Conservation (phyloP, 2,888 invertebrate genomes). For the Gandaritis pyraliata region DNA sequence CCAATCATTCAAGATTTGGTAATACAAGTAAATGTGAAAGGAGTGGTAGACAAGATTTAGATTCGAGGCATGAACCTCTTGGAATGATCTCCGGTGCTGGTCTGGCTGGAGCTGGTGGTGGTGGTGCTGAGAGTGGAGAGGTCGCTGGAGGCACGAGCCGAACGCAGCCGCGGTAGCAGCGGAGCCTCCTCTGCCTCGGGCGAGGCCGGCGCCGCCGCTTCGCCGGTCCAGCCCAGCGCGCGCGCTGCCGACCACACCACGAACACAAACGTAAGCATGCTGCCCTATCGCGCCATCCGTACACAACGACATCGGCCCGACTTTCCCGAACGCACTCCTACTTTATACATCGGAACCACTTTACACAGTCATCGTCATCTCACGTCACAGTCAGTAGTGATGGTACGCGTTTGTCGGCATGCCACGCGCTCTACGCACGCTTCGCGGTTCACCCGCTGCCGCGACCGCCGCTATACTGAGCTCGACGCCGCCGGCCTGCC, state of each 20-base stretch:
- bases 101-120: conserved; percentile 79
- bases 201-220: conserved; percentile 56
- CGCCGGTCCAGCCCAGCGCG: conserved; percentile 80
- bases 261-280: conserved; percentile 86
- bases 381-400: conserved; percentile 50
- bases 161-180: conserved; percentile 75
- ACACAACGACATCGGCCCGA: conserved; percentile 58
- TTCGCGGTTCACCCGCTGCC: conserved; percentile 70
- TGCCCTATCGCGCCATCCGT: conserved; percentile 67
- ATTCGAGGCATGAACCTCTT: conserved; percentile 68
- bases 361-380: conserved; percentile 54
- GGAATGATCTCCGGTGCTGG: conserved; percentile 72
- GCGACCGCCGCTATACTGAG: conserved; percentile 69
- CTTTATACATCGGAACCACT: conserved; percentile 64
- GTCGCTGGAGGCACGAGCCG: conserved; percentile 79
- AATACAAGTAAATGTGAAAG: neutral
- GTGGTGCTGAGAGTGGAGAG: conserved; percentile 79
- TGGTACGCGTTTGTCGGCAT: conserved; percentile 45
- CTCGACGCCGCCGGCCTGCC: conserved; percentile 51
- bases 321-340: conserved; percentile 59
- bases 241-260: conserved; percentile 86
- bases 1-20: too few relatives aligned
- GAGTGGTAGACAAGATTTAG: conserved; percentile 9
- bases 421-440: conserved; percentile 49
- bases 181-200: conserved; percentile 75